A percentile compares a stretch with the other conserved stretches of the same genome.
These are phyloP conservation scores for Coelopa frigida DNA, from an alignment of 1,140 invertebrate species.

Conservation along the genomic window DNA sequence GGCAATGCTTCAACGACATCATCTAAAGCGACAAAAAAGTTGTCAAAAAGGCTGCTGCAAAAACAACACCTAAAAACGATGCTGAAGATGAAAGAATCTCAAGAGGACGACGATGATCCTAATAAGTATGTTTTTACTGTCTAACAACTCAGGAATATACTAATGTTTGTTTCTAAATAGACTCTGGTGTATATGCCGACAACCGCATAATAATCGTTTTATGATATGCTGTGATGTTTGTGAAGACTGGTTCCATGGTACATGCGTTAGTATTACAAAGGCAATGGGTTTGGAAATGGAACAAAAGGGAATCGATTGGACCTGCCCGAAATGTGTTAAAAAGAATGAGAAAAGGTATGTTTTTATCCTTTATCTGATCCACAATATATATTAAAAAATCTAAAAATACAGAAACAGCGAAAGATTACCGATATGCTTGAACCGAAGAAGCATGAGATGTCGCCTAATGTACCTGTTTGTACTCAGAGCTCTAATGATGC, in stretches of 20 bases:
- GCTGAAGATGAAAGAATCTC: constrained; percentile 48
- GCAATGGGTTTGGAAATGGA: constrained; percentile 87
- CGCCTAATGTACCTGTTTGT: too few species aligned
- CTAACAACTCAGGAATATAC: too few species aligned
- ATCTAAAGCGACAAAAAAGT: too few species aligned
- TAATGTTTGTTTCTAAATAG: constrained; percentile 41
- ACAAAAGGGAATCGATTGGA: constrained; percentile 79
- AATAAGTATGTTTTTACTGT: constrained; percentile 48
- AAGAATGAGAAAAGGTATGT: constrained; percentile 39
- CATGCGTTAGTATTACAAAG: constrained; percentile 89
- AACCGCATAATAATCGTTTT: constrained; percentile 92
- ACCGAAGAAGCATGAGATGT: too few species aligned
- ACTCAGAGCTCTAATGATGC: too few species aligned
- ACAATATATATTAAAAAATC: not conserved
- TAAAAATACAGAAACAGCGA: constrained; percentile 24
- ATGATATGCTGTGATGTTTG: constrained; percentile 97
- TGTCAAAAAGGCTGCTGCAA: not conserved
- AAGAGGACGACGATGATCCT: constrained; percentile 83
- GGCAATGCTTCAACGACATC: not conserved
- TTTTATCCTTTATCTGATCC: not conserved
- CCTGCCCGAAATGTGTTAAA: constrained; percentile 75
- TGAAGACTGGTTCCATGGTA: constrained; percentile 96
- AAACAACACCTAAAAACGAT: constrained; percentile 11
- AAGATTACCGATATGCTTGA: constrained; percentile 37
- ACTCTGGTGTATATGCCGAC: constrained; percentile 92